phyloP scores from a whole-genome alignment of 1,140 invertebrate genomes.

The Drosophila lowei region DNA sequence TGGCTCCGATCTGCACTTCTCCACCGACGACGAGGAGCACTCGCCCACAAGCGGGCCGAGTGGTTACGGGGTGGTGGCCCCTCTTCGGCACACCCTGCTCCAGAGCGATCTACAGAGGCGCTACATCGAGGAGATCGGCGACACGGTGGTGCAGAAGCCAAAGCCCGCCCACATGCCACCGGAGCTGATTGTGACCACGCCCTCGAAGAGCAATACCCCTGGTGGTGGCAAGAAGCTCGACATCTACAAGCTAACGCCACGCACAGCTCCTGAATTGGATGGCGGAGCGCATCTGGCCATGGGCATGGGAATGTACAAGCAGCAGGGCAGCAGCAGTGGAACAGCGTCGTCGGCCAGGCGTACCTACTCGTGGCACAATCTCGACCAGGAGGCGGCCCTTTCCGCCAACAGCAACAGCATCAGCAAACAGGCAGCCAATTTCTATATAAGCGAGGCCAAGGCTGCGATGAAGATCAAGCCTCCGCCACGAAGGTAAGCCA shows the following conservation, averaged over 20 bases:
- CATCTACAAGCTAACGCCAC: constrained; percentile 63
- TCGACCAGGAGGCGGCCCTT: constrained; percentile 53
- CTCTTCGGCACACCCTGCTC: constrained; percentile 60
- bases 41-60: constrained; percentile 40
- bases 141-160: constrained; percentile 65
- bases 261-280: constrained; percentile 49
- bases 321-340: constrained; percentile 17
- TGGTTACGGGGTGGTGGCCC: constrained; percentile 61
- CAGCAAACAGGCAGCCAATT: constrained; percentile 20
- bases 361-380: constrained; percentile 82
- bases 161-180: constrained; percentile 72
- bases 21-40: constrained; percentile 84
- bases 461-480: constrained; percentile 36
- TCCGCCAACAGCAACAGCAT: not conserved
- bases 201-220: constrained; percentile 48
- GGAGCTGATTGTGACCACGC: constrained; percentile 79
- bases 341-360: constrained; percentile 38
- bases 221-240: constrained; percentile 51
- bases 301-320: constrained; percentile 9
- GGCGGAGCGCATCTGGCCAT: constrained; percentile 2
- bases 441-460: constrained; percentile 40
- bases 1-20: constrained; percentile 84
- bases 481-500: constrained; percentile 43
- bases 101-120: constrained; percentile 76
- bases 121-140: constrained; percentile 74